Conservation (phyloP, 92 coral and sea anemone species). For the Umimayanthus chanpuru region DNA sequence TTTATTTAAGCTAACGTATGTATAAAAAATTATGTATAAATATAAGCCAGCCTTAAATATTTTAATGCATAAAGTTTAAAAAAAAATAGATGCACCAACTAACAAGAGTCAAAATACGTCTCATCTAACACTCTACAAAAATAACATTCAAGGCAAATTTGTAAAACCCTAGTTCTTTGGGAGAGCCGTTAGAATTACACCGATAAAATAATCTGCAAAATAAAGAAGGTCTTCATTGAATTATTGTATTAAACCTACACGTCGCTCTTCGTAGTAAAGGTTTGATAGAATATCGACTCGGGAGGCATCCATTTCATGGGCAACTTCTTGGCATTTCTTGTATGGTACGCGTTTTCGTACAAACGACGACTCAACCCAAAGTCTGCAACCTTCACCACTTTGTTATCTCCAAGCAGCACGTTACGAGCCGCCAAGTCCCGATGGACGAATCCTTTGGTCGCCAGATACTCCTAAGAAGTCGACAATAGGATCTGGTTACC, state of each 20-base stretch:
- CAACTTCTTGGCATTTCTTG: neutral
- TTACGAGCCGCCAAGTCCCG: neutral
- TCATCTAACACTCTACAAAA: no score
- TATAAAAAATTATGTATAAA: no score
- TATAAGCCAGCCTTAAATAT: no score
- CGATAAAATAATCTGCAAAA: no score
- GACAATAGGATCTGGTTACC: no score
- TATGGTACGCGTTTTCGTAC: neutral
- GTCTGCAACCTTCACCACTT: constrained; percentile 5
- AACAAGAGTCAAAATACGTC: no score
- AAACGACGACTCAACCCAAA: neutral
- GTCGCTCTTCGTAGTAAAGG: constrained; percentile 14
- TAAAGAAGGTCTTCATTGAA: neutral
- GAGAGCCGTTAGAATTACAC: no score
- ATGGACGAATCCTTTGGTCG: neutral
- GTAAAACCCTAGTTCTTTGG: no score
- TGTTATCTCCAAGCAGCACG: neutral
- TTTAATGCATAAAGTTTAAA: no score
- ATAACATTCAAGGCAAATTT: no score
- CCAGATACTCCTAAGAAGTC: constrained; percentile 7
- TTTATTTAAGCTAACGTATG: no score
- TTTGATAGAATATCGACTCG: neutral
- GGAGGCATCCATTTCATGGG: neutral
- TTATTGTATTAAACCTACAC: neutral
- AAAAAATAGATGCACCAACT: no score